These are phyloP conservation scores for Andrena hattorfiana DNA, from an alignment of 2,888 invertebrate genomes.

Conservation along the genomic window DNA sequence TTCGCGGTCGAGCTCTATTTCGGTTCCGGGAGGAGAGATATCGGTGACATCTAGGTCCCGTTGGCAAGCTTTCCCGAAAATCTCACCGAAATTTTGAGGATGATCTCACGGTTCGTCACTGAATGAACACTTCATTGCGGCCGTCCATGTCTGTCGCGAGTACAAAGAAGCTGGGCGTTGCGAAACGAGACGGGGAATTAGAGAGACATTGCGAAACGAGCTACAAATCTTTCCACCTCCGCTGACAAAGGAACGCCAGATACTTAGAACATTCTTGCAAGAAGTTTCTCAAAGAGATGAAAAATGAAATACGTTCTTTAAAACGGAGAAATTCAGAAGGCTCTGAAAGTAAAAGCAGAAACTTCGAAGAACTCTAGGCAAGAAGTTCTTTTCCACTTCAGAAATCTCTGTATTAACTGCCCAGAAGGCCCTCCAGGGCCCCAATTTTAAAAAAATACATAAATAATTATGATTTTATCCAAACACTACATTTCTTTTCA, in stretches of 20 bases:
- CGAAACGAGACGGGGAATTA: slow-evolving; percentile 4
- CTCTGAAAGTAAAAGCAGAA: background rate
- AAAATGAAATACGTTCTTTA: background rate
- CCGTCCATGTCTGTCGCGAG: background rate
- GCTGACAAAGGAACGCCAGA: background rate
- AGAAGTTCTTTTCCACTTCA: too few species aligned
- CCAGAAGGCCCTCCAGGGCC: too few species aligned
- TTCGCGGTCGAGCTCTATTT: slow-evolving; percentile 65
- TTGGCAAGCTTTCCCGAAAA: slow-evolving; percentile 64
- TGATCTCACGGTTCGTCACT: slow-evolving; percentile 65
- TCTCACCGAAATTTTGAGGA: slow-evolving; percentile 61
- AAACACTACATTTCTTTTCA: background rate
- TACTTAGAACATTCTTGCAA: background rate
- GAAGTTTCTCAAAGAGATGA: background rate
- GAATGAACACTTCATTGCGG: slow-evolving; percentile 24
- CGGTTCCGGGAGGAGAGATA: slow-evolving; percentile 54
- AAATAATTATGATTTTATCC: background rate
- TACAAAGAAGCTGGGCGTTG: slow-evolving; percentile 15
- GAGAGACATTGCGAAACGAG: background rate
- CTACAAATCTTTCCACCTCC: slow-evolving; percentile 2
- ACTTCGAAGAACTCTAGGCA: too few species aligned
- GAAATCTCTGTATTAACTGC: too few species aligned
- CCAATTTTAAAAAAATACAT: too few species aligned
- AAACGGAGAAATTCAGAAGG: too few species aligned
- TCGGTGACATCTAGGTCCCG: slow-evolving; percentile 65